A percentile compares a stretch with the other conserved stretches of the same genome.
Conservation (phyloP, 2,113 vertebrate species). For the Odocoileus virginianus region DNA sequence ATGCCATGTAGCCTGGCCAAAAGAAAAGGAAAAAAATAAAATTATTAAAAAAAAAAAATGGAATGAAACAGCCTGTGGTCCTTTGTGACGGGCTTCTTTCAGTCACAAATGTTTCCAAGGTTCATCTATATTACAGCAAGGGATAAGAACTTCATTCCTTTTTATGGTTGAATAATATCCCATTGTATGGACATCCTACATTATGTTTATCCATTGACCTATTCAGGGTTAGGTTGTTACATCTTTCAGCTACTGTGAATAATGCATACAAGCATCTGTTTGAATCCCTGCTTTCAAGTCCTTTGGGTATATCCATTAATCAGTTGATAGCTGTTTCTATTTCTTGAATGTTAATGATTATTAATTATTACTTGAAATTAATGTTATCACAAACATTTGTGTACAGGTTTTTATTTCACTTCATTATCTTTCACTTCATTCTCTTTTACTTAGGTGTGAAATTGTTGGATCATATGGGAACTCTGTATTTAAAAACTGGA, state of each 20-base stretch:
- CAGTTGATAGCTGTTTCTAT: background rate
- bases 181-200: background rate
- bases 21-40: no score
- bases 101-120: background rate
- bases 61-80: background rate
- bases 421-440: background rate
- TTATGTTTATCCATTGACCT: background rate
- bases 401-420: background rate
- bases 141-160: background rate
- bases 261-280: background rate
- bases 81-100: background rate
- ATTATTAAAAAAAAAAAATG: background rate
- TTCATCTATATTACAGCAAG: background rate
- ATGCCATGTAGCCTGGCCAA: no score
- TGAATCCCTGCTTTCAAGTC: background rate
- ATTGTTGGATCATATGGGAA: background rate
- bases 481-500: background rate
- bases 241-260: background rate
- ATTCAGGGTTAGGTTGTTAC: background rate
- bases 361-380: background rate
- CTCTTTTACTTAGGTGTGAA: background rate
- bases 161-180: background rate
- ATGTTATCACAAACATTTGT: background rate
- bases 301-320: background rate
- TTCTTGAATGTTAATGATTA: background rate